phyloP scores from a whole-genome alignment of 2,113 vertebrate genomes.

The Cyprinodon variegatus region DNA sequence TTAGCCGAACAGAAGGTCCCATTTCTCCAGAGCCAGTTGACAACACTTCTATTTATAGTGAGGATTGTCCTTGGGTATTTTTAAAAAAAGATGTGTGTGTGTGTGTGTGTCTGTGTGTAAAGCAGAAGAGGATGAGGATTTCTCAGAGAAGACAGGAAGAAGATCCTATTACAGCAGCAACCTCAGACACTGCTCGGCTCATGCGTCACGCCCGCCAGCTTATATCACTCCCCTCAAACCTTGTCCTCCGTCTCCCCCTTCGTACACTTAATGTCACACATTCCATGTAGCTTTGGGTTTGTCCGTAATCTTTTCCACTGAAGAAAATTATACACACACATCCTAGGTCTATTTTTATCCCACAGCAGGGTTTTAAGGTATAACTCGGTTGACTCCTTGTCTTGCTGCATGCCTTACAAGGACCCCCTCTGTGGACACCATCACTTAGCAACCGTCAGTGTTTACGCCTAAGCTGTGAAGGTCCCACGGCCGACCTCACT shows the following conservation, averaged over 20 bases:
- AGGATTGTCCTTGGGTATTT: slow-evolving; percentile 78
- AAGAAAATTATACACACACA: slow-evolving; percentile 19
- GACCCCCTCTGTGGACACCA: slow-evolving; percentile 57
- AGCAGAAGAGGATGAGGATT: slow-evolving; percentile 60
- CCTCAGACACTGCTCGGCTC: slow-evolving; percentile 11
- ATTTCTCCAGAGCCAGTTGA: slow-evolving; percentile 73
- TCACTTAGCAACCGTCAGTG: slow-evolving; percentile 61
- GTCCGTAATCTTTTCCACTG: slow-evolving; percentile 42
- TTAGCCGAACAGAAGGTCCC: slow-evolving; percentile 73
- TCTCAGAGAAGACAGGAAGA: slow-evolving; percentile 62
- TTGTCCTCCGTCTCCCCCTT: slow-evolving; percentile 34
- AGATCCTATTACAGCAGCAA: slow-evolving; percentile 48
- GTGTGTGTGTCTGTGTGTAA: slow-evolving; percentile 31
- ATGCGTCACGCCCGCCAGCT: slow-evolving; percentile 32
- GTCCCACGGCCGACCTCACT: slow-evolving; percentile 57
- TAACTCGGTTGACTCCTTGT: slow-evolving; percentile 64
- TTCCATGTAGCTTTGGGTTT: slow-evolving; percentile 45
- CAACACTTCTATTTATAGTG: slow-evolving; percentile 78
- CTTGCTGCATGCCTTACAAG: slow-evolving; percentile 77
- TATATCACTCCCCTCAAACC: not conserved
- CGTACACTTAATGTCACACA: slow-evolving; percentile 39
- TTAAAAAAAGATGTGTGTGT: slow-evolving; percentile 59
- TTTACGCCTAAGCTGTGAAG: slow-evolving; percentile 75
- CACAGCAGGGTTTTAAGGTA: slow-evolving; percentile 64
- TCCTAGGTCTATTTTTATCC: slow-evolving; percentile 58